Evolutionary conservation across 1,140 invertebrate species (phyloP).

Genomic region (Drosophila pallidifrons): DNA sequence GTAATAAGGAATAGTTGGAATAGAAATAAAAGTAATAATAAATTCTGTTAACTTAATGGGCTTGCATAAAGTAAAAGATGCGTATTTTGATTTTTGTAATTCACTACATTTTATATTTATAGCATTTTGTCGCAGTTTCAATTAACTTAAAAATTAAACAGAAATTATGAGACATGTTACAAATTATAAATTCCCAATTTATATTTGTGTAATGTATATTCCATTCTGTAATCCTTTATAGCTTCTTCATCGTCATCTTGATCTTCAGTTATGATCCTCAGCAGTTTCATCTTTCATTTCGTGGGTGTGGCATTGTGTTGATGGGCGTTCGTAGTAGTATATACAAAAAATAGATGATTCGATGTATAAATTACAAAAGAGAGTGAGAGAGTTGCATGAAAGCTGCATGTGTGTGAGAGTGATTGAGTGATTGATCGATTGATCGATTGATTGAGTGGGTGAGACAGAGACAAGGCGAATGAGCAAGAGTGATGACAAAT

Average conservation of each 20-base stretch:
- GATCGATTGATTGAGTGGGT: conserved; percentile 11
- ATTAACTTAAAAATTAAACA: conserved; percentile 69
- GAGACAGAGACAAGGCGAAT: conserved; percentile 49
- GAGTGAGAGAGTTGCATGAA: conserved; percentile 66
- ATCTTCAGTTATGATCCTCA: conserved; percentile 33
- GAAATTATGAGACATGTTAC: conserved; percentile 70
- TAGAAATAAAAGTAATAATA: too few species aligned
- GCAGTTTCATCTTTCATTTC: conserved; percentile 51
- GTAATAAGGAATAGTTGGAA: too few species aligned
- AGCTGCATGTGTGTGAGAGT: conserved; percentile 54
- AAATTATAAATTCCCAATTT: conserved; percentile 67
- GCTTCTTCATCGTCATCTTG: conserved; percentile 41
- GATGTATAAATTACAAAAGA: conserved; percentile 54
- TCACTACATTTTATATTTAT: conserved; percentile 81
- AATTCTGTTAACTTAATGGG: neutral
- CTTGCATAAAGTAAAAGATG: neutral
- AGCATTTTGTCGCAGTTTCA: conserved; percentile 78
- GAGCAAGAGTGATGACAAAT: conserved; percentile 31
- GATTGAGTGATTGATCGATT: conserved; percentile 4
- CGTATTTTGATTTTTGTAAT: conserved; percentile 68
- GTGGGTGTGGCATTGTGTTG: conserved; percentile 65
- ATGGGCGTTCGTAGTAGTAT: conserved; percentile 69
- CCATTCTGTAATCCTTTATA: conserved; percentile 51
- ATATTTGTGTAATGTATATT: conserved; percentile 60
- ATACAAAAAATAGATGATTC: conserved; percentile 61